These are phyloP conservation scores for Aporrectodea caliginosa DNA, from an alignment of 1,140 invertebrate species.

Conservation along the genomic window DNA sequence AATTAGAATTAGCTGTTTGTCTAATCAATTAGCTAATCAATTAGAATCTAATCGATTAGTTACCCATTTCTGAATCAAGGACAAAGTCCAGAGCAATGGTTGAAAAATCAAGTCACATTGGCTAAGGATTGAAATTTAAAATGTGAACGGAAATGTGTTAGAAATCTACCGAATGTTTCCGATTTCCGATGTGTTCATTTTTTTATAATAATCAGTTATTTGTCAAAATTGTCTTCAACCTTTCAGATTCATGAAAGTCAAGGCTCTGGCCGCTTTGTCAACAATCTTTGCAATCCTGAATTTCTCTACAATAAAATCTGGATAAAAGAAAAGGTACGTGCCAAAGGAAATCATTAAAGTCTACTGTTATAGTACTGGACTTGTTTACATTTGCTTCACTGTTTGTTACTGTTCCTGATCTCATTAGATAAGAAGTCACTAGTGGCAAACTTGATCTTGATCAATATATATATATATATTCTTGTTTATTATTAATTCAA, in stretches of 20 bases:
- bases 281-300: neutral
- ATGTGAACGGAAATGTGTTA: too few species aligned
- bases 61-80: neutral
- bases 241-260: neutral
- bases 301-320: neutral
- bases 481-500: too few species aligned
- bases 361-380: neutral
- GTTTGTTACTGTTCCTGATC: neutral
- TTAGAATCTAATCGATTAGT: too few species aligned
- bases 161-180: too few species aligned
- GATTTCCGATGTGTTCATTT: neutral
- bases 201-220: neutral
- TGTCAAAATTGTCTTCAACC: neutral
- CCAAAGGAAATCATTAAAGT: too few species aligned
- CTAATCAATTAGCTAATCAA: too few species aligned
- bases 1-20: too few species aligned
- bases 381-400: neutral
- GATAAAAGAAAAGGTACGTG: constrained; percentile 21
- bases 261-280: constrained; percentile 1
- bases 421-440: too few species aligned
- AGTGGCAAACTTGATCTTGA: neutral
- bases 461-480: neutral
- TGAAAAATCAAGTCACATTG: neutral
- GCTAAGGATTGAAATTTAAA: neutral
- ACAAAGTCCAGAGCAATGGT: neutral